Base-by-base conservation (phyloP, 2,113 vertebrate genomes). In the Hypocryptadius cinnamomeus region DNA sequence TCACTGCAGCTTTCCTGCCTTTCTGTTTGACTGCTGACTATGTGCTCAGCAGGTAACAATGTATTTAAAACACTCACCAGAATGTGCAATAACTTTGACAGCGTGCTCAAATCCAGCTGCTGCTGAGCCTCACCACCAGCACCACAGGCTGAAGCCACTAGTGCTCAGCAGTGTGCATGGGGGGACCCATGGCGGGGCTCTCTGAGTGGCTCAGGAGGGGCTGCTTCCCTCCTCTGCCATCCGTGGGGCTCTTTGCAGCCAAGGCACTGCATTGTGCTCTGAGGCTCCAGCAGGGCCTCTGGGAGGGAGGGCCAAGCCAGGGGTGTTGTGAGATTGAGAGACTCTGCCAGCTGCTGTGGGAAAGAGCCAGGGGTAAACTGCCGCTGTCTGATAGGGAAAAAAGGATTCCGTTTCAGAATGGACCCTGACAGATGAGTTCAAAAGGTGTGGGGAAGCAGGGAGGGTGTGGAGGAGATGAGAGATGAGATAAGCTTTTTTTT, bases 51-150 rank as follows among this genome's bases (percentile, higher is more conserved):
- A 90, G 91, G 94, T 89, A 96, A 53, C 86, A 57, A 53, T 31
- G 60, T 82, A 84, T 86, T 94, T 92, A 95, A 95, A 92, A 74
- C 51, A 8, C 66, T 96, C 33, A 57, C 76, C 76, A 50, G 45
- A 95, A 96, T 80, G 68, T 93, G 85, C 96, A 96, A 87, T 97
- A 97, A 97, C 86, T 95, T 96, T 37, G 20, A 35, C 31, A 65
- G 31, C 3, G 0, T 78, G 60, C 60, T 79, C 76, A 79, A 79
- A 53, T 53, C 37, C 76, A 53, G 76, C 60, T 53, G 60, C 48
- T 53, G 39, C 60, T 79, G 76, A 65, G 76, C 39, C 48, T 53
- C 48, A 30, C 48, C 37, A 8, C 31, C 16, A 64, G 48, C 48
- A 53, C 31, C 37, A 51, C 30, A 64, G 84, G 93, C 97, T 88